These are phyloP conservation scores for Ctenicera cuprea DNA, from an alignment of 2,888 invertebrate species.

Conservation along the genomic window DNA sequence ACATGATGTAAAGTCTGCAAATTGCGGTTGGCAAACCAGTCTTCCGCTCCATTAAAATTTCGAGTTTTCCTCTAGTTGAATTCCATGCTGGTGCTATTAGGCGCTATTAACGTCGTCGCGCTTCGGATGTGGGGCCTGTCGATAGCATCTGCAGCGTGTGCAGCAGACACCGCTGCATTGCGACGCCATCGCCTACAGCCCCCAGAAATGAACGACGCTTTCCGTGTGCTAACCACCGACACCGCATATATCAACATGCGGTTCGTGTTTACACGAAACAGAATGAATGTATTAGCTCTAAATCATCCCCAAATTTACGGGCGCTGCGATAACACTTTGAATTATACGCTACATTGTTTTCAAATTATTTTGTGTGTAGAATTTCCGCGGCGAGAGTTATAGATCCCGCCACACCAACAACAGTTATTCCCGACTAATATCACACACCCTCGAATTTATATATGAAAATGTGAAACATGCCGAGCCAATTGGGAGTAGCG, in stretches of 20 bases:
- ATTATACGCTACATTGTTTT: conserved; percentile 70
- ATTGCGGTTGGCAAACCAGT: conserved; percentile 65
- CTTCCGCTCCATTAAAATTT: conserved; percentile 68
- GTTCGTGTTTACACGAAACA: conserved; percentile 64
- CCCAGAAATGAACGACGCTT: conserved; percentile 50
- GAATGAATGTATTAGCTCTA: conserved; percentile 67
- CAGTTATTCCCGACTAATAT: conserved; percentile 48
- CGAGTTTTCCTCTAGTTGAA: conserved; percentile 65
- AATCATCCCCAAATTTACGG: conserved; percentile 68
- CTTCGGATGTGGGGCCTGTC: conserved; percentile 57
- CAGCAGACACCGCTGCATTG: conserved; percentile 53
- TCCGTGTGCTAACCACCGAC: conserved; percentile 54
- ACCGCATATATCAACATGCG: conserved; percentile 58
- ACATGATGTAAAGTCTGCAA: conserved; percentile 67
- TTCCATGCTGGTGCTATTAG: conserved; percentile 66
- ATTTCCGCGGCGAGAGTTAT: conserved; percentile 55
- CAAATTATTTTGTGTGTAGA: conserved; percentile 66
- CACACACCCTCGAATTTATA: conserved; percentile 42
- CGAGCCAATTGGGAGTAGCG: conserved; percentile 44
- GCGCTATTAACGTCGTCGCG: conserved; percentile 64
- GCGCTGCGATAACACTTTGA: conserved; percentile 67
- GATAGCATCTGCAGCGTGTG: conserved; percentile 60
- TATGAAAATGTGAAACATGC: conserved; percentile 44
- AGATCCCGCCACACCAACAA: conserved; percentile 49
- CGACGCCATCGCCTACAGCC: conserved; percentile 45